Conservation (phyloP, 92 coral and sea anemone species). For the Scolanthus callimorphus region DNA sequence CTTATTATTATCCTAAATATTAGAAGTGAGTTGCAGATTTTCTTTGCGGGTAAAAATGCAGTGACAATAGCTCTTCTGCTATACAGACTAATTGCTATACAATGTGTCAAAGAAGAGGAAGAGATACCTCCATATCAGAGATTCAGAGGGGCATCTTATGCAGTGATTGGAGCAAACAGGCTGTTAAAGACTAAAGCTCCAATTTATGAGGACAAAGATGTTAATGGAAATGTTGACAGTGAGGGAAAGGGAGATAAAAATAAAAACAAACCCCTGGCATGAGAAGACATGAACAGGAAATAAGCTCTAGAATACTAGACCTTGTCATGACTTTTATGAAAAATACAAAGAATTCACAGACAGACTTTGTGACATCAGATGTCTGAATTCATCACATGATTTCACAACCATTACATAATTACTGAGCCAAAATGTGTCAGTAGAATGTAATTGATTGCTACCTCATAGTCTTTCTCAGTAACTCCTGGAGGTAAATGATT, state of each 20-base stretch:
- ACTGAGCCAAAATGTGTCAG: no score
- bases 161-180: slow-evolving; percentile 11
- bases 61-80: slow-evolving; percentile 64
- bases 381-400: no score
- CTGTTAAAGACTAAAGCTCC: not conserved
- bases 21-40: slow-evolving; percentile 55
- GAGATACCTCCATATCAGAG: slow-evolving; percentile 13
- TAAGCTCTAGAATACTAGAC: not conserved
- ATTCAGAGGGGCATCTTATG: slow-evolving; percentile 40
- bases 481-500: no score
- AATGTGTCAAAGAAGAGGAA: slow-evolving; percentile 44
- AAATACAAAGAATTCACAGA: no score
- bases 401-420: no score
- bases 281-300: not conserved
- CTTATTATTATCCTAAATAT: slow-evolving; percentile 52
- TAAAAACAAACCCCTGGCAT: not conserved
- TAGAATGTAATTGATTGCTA: no score
- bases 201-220: no score
- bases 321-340: no score
- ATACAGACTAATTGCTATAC: slow-evolving; percentile 69
- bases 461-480: no score
- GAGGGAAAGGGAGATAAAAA: no score
- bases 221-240: not conserved
- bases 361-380: no score
- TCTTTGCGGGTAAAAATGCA: slow-evolving; percentile 76